phyloP scores from a whole-genome alignment of 2,113 vertebrate species.

The Poeciliopsis retropinna region DNA sequence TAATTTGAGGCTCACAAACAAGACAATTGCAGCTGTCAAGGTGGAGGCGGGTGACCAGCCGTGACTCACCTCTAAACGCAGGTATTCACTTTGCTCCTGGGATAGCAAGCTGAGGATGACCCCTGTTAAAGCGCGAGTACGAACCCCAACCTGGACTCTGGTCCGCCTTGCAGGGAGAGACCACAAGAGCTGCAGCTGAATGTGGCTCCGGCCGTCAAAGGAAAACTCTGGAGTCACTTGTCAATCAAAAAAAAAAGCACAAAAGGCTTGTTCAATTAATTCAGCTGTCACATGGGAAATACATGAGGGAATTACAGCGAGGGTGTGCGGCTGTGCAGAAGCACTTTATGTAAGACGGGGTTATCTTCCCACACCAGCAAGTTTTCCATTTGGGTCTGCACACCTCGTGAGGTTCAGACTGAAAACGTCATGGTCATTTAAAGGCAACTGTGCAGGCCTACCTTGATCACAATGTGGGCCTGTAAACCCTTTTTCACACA shows the following conservation, averaged over 20 bases:
- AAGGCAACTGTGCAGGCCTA: constrained; percentile 47
- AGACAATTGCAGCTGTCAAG: constrained; percentile 51
- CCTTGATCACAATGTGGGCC: constrained; percentile 86
- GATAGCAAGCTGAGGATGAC: constrained; percentile 82
- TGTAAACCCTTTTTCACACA: constrained; percentile 80
- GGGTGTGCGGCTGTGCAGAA: constrained; percentile 22
- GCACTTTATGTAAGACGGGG: constrained; percentile 30
- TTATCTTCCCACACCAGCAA: constrained; percentile 47
- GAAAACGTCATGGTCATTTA: constrained; percentile 5
- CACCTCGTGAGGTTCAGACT: constrained; percentile 14
- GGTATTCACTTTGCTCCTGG: constrained; percentile 83
- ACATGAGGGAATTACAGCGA: constrained; percentile 12
- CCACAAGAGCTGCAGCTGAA: constrained; percentile 82
- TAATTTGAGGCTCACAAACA: constrained; percentile 57
- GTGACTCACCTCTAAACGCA: constrained; percentile 85
- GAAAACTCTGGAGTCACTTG: constrained; percentile 83
- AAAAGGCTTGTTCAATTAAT: constrained; percentile 59
- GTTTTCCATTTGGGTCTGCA: constrained; percentile 18
- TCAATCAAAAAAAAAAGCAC: constrained; percentile 54
- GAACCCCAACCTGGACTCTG: constrained; percentile 79
- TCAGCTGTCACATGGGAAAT: constrained; percentile 50
- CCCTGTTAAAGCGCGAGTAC: constrained; percentile 79
- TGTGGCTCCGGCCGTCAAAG: constrained; percentile 84
- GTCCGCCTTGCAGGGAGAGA: constrained; percentile 77
- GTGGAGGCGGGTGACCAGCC: constrained; percentile 23